Conservation (phyloP, 2,888 invertebrate species). For the Megamerina dolium region DNA sequence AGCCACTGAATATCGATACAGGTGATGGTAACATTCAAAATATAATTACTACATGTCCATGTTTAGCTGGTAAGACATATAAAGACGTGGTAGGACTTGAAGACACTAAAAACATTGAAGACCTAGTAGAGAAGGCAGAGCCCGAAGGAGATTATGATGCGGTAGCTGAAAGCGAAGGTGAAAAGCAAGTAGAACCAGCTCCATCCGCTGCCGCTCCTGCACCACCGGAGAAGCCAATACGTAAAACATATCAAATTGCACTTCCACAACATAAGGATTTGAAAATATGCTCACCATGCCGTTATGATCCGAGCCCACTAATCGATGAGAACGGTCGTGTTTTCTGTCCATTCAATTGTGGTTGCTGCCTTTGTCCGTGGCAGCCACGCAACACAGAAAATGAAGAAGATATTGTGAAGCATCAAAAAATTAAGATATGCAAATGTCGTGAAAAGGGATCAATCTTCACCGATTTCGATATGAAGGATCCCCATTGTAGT, state of each 20-base stretch:
- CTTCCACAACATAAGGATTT: constrained; percentile 38
- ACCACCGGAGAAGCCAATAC: neutral
- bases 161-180: no score
- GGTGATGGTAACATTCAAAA: constrained; percentile 8
- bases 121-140: no score
- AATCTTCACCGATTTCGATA: constrained; percentile 25
- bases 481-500: constrained; percentile 19
- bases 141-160: no score
- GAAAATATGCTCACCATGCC: constrained; percentile 31
- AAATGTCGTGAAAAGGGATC: constrained; percentile 32
- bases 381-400: constrained; percentile 20
- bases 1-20: constrained; percentile 4
- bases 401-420: constrained; percentile 22
- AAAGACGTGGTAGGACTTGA: no score
- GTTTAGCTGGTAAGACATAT: no score
- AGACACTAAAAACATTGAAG: no score
- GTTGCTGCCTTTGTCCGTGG: constrained; percentile 42
- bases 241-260: constrained; percentile 26
- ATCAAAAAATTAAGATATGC: constrained; percentile 35
- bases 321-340: constrained; percentile 32
- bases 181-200: constrained; percentile 1
- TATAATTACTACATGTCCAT: no score
- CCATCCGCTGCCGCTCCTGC: neutral
- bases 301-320: constrained; percentile 35
- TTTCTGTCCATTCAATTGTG: constrained; percentile 39